Evolutionary conservation across 2,888 invertebrate genomes (phyloP).

Genomic region (Flabesymbios commensalis): DNA sequence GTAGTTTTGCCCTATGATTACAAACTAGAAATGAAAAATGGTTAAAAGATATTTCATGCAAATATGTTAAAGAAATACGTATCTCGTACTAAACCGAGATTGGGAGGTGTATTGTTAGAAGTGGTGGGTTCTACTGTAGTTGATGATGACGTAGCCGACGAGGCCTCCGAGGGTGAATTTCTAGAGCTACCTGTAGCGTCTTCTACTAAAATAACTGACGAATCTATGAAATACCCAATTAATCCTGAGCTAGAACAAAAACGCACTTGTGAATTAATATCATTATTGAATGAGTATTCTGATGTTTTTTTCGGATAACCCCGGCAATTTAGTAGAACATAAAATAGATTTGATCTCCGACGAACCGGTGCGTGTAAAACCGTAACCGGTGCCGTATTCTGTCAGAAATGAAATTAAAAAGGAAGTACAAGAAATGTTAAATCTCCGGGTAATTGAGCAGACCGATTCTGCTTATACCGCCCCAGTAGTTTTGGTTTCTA

Average conservation of each 20-base stretch:
- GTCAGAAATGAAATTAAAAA: neutral
- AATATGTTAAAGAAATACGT: conserved; percentile 7
- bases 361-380: neutral
- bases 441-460: neutral
- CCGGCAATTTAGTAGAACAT: neutral
- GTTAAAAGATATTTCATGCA: neutral
- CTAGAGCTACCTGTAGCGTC: no score
- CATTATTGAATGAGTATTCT: no score
- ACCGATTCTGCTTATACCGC: neutral
- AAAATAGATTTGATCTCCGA: neutral
- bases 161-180: no score
- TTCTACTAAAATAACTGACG: no score
- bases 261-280: no score
- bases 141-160: no score
- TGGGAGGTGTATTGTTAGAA: no score
- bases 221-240: no score
- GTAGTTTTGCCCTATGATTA: neutral
- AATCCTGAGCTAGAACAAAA: no score
- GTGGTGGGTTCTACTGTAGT: no score
- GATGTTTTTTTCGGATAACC: no score
- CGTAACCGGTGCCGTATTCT: neutral
- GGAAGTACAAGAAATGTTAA: neutral
- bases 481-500: neutral
- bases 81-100: no score
- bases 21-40: neutral